Conservation (phyloP, 2,113 vertebrate genomes). For the Lepidothrix coronata region DNA sequence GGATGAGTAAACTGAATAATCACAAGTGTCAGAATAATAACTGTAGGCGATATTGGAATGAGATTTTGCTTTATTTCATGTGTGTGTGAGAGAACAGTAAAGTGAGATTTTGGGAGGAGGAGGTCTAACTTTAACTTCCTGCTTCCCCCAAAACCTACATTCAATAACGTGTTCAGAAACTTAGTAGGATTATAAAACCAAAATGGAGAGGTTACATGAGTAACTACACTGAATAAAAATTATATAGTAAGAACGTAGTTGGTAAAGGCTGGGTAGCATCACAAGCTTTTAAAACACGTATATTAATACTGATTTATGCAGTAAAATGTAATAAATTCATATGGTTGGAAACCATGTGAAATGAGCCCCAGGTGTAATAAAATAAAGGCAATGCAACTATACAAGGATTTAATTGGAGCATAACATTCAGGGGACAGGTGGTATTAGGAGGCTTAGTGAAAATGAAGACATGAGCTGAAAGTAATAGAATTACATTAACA, state of each 20-base stretch:
- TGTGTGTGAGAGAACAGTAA: neutral
- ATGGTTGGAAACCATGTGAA: neutral
- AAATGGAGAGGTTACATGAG: neutral
- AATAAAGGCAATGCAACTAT: neutral
- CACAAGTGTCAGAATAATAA: neutral
- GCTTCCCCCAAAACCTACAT: neutral
- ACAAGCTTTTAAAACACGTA: neutral
- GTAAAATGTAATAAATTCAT: neutral
- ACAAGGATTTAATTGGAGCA: neutral
- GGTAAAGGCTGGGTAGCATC: neutral
- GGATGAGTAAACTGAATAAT: neutral
- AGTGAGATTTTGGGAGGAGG: neutral
- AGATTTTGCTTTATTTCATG: neutral
- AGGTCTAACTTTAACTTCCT: neutral
- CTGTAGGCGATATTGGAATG: neutral
- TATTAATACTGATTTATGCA: neutral
- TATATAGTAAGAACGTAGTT: neutral
- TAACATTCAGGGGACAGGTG: neutral
- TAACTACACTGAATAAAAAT: neutral
- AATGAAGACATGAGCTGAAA: neutral
- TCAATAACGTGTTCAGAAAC: neutral
- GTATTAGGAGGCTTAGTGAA: neutral
- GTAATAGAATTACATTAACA: neutral
- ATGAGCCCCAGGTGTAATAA: neutral
- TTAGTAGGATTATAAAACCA: neutral